Percentiles rank a stretch among this genome's conserved stretches.
phyloP scores from a whole-genome alignment of 2,113 vertebrate species.

The Steatornis caripensis region DNA sequence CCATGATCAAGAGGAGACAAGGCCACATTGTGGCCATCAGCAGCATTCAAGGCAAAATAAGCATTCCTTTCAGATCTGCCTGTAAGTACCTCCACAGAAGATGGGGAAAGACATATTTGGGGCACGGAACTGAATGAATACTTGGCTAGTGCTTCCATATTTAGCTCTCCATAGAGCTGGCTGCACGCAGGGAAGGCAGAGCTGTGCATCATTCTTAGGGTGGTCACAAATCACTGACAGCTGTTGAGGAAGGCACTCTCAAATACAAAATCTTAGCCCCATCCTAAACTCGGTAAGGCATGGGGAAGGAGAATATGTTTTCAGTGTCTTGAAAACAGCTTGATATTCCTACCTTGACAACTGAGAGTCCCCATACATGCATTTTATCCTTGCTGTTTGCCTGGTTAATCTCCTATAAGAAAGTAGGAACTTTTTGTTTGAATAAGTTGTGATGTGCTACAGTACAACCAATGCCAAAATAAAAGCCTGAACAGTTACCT shows the following conservation, averaged over 20 bases:
- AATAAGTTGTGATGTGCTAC: background rate
- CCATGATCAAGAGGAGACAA: conserved; percentile 83
- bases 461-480: background rate
- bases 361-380: background rate
- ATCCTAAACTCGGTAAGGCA: background rate
- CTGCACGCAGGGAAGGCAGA: background rate
- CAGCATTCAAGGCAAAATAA: conserved; percentile 93
- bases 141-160: conserved; percentile 6
- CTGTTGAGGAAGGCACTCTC: background rate
- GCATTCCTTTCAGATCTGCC: conserved; percentile 92
- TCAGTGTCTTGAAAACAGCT: background rate
- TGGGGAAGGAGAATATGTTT: background rate
- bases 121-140: background rate
- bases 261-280: background rate
- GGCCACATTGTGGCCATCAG: conserved; percentile 92
- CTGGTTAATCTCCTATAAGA: background rate
- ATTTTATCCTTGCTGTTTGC: background rate
- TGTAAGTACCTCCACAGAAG: conserved; percentile 79
- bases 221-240: background rate
- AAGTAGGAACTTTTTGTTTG: background rate
- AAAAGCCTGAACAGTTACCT: background rate
- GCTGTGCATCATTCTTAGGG: background rate
- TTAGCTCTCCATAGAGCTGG: background rate
- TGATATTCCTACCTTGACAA: background rate
- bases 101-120: background rate